Evolutionary conservation across 1,140 invertebrate species (phyloP).

Genomic region (Drosophila kurseongensis): DNA sequence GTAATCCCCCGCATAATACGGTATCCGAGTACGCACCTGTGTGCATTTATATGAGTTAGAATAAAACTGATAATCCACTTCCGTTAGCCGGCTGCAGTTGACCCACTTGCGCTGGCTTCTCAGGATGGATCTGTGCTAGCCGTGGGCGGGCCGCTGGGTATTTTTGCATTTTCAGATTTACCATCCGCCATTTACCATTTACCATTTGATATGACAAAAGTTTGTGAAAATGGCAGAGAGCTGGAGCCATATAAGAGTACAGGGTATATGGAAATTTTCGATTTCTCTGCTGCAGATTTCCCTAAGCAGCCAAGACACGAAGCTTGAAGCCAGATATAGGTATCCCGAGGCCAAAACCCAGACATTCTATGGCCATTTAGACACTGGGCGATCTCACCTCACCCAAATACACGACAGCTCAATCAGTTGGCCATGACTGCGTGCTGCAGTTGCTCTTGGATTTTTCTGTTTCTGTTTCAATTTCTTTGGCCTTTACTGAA

Average conservation of each 20-base stretch:
- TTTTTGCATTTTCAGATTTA: slow-evolving; percentile 1
- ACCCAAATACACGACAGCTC: slow-evolving; percentile 80
- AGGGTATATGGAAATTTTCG: slow-evolving; percentile 63
- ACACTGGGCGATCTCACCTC: slow-evolving; percentile 73
- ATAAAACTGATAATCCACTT: slow-evolving; percentile 56
- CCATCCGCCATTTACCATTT: slow-evolving; percentile 7
- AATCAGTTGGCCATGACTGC: slow-evolving; percentile 80
- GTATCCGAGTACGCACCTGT: slow-evolving; percentile 47
- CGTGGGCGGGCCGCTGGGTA: slow-evolving; percentile 55
- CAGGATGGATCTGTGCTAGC: slow-evolving; percentile 31
- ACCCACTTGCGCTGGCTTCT: slow-evolving; percentile 35
- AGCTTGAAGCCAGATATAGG: slow-evolving; percentile 48
- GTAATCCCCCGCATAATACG: slow-evolving; percentile 10
- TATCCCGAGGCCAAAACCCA: slow-evolving; percentile 3
- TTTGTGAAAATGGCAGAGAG: slow-evolving; percentile 57
- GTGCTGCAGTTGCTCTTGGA: slow-evolving; percentile 51
- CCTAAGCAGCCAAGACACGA: slow-evolving; percentile 59
- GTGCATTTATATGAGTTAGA: slow-evolving; percentile 54
- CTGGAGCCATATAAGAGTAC: slow-evolving; percentile 56
- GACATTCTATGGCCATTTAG: slow-evolving; percentile 37
- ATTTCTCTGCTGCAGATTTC: slow-evolving; percentile 47
- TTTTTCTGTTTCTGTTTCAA: neutral
- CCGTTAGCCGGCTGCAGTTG: slow-evolving; percentile 44
- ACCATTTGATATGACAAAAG: slow-evolving; percentile 69
- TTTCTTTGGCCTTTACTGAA: slow-evolving; percentile 8